Base-by-base conservation (phyloP, 2,888 invertebrate genomes). In the Synanthedon tipuliformis region DNA sequence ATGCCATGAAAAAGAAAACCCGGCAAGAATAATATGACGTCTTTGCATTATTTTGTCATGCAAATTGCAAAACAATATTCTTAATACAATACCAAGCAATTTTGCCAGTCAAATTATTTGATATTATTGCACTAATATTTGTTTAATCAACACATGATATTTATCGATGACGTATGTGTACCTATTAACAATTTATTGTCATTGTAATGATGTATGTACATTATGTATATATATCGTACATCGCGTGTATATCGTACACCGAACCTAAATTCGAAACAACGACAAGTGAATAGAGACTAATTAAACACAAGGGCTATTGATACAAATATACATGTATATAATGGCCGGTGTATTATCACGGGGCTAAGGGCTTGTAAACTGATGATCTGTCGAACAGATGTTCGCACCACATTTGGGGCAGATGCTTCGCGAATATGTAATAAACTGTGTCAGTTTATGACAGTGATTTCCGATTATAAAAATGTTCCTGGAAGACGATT, bases 201-300 rank as follows among this genome's bases (percentile, higher is more conserved):
- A 34, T 34, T 4, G 23, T 23, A 23, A 8, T 8, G 2, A 34
- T 34, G 27, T 27, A 27, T 7, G 10, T 8, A 34, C 34, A 34
- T 23, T 5, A 23, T 34, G 34, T 2, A 10, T 34, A 10, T 10
- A 34, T 77, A 76, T 34, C 8, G 66, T 71, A 72, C 76, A 75
- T 68, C 65, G 77, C 80, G 73, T 79, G 72, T 72, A 77, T 77
- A 76, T 34, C 34, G 66, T 71, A 72, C 76, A 75, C 68, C 65
- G 77, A 81, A 34, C 81, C 69, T 66, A 66, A 79, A 78, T 75
- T 67, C 71, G 73, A 78, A 76, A 72, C 67, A 74, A 65, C 65
- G 78, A 80, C 81, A 81, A 79, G 69, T 82, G 81, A 85, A 84
- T 85, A 80, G 77, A 66, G 62, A 61, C 77, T 84, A 86, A 84